Evolutionary conservation across 2,888 invertebrate genomes (phyloP).

Genomic region (Syrista parreyssii): DNA sequence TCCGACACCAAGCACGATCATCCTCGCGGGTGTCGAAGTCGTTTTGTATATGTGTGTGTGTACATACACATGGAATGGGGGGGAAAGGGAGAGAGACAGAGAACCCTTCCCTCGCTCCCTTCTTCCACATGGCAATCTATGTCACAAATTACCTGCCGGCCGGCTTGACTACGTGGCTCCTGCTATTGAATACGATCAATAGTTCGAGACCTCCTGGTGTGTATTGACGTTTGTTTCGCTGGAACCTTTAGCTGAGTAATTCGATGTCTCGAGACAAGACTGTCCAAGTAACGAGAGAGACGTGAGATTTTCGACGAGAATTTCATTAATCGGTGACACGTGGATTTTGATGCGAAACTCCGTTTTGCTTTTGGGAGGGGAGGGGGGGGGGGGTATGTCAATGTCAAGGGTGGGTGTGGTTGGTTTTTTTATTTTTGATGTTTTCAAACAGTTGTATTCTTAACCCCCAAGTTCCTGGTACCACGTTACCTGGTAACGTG

Average conservation of each 20-base stretch:
- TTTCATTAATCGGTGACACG: not conserved
- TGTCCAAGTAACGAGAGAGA: not conserved
- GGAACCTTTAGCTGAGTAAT: not conserved
- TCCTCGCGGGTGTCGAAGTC: not conserved
- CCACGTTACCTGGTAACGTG: too few relatives aligned
- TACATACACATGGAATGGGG: not conserved
- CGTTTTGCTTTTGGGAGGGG: not conserved
- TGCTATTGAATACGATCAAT: not conserved
- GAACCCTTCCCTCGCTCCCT: too few relatives aligned
- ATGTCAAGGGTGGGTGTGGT: not conserved
- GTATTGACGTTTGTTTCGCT: not conserved
- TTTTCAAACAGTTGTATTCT: not conserved
- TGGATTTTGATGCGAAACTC: not conserved
- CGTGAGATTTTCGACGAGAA: not conserved
- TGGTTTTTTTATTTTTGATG: not conserved
- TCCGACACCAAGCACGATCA: not conserved
- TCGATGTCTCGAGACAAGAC: not conserved
- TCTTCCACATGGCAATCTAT: not conserved
- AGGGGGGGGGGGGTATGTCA: not conserved
- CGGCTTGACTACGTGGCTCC: not conserved
- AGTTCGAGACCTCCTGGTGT: not conserved
- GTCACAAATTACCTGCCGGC: not conserved
- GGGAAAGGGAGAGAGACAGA: not conserved
- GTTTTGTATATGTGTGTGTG: not conserved
- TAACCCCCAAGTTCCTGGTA: too few relatives aligned